These are phyloP conservation scores for Pegoplata infirma DNA, from an alignment of 2,888 invertebrate genomes.

Conservation along the genomic window DNA sequence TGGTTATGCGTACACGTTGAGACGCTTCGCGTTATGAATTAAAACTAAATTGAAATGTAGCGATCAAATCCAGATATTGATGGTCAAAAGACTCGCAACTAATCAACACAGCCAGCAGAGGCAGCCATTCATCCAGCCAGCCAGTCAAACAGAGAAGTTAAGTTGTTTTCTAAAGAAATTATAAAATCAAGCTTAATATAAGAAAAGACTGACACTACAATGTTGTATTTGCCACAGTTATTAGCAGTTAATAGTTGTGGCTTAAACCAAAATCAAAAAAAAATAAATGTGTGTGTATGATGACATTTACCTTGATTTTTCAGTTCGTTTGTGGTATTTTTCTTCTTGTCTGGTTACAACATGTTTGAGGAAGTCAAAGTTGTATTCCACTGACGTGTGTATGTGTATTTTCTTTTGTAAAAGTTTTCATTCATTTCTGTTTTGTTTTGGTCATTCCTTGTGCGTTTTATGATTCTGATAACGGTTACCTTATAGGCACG, in stretches of 20 bases:
- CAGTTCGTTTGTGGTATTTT: background rate
- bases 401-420: no score
- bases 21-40: slow-evolving; percentile 71
- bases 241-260: background rate
- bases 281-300: slow-evolving; percentile 19
- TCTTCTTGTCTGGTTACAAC: no score
- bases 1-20: slow-evolving; percentile 55
- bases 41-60: slow-evolving; percentile 71
- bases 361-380: background rate
- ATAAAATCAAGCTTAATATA: slow-evolving; percentile 10
- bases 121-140: no score
- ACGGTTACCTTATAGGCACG: slow-evolving; percentile 53
- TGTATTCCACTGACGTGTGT: no score
- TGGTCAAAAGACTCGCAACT: slow-evolving; percentile 40
- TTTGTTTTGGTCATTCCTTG: background rate
- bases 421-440: background rate
- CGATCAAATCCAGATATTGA: slow-evolving; percentile 65
- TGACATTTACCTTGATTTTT: slow-evolving; percentile 32
- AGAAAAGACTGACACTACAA: no score
- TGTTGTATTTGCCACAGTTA: slow-evolving; percentile 20
- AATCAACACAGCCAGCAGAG: slow-evolving; percentile 29
- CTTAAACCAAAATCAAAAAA: no score
- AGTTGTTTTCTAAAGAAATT: slow-evolving; percentile 24
- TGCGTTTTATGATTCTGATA: slow-evolving; percentile 37
- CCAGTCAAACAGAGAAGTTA: no score